Evolutionary conservation across 2,888 invertebrate species (phyloP).

Genomic region (Papilio demoleus): DNA sequence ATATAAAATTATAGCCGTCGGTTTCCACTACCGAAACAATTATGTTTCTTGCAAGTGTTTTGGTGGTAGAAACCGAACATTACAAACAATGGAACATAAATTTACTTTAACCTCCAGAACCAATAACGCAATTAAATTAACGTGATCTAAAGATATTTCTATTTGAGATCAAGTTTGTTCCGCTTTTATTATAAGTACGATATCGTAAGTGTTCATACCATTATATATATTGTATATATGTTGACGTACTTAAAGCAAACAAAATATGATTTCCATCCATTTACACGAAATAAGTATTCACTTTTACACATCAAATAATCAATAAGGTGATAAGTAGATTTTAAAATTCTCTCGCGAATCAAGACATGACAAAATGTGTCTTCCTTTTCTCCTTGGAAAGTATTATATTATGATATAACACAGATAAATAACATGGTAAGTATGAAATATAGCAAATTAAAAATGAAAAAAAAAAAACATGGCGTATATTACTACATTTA

Average conservation of each 20-base stretch:
- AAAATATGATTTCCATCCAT: slow-evolving; percentile 3
- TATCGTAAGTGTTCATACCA: slow-evolving; percentile 16
- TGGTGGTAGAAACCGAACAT: not conserved
- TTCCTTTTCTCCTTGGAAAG: too few relatives aligned
- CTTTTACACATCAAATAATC: not conserved
- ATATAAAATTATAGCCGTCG: not conserved
- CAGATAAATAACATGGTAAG: not conserved
- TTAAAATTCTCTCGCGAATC: not conserved
- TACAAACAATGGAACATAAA: not conserved
- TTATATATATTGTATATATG: too few relatives aligned
- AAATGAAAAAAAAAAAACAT: too few relatives aligned
- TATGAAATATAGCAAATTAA: too few relatives aligned
- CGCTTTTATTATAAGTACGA: slow-evolving; percentile 29
- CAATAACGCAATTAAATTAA: slow-evolving; percentile 3
- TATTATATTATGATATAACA: not conserved
- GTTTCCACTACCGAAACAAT: not conserved
- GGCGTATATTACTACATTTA: not conserved
- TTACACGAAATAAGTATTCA: not conserved
- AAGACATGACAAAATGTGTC: too few relatives aligned
- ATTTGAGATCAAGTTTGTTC: slow-evolving; percentile 39
- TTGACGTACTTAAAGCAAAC: too few relatives aligned
- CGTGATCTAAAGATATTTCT: not conserved
- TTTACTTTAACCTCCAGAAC: too few relatives aligned
- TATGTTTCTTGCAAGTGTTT: not conserved
- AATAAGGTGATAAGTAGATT: not conserved